phyloP scores from a whole-genome alignment of 2,797 vertebrate genomes.

The Steatocranus sp. region DNA sequence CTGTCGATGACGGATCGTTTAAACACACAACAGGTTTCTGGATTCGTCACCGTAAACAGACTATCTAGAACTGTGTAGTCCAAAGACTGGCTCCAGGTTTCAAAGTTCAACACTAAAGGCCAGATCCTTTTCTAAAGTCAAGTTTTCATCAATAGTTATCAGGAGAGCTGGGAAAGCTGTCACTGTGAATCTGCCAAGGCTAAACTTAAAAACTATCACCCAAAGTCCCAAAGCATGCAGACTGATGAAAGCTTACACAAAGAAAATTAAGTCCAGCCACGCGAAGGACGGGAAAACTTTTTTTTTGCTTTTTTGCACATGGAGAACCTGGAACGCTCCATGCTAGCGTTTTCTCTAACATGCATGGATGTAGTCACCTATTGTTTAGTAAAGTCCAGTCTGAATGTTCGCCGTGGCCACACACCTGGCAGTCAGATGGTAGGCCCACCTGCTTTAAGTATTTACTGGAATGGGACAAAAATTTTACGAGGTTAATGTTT shows the following conservation, averaged over 20 bases:
- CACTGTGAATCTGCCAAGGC: not conserved
- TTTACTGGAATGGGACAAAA: not conserved
- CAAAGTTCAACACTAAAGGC: not conserved
- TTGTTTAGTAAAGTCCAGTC: not conserved
- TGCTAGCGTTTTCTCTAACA: not conserved
- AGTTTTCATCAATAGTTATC: not conserved
- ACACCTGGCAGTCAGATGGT: not conserved
- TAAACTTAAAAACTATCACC: not conserved
- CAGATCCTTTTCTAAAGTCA: not conserved
- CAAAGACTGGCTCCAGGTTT: not conserved
- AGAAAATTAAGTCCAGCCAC: not conserved
- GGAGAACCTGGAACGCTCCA: not conserved
- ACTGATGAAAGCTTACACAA: not conserved
- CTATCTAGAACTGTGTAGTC: not conserved
- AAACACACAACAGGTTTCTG: not conserved
- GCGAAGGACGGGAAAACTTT: not conserved
- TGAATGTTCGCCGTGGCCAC: not conserved
- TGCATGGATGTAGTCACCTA: not conserved
- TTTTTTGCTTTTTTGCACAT: not conserved
- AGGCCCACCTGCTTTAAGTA: not conserved
- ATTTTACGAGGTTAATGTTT: not conserved
- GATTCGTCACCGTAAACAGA: not conserved
- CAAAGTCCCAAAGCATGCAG: not conserved
- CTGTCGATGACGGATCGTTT: not conserved
- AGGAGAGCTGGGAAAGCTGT: not conserved